Evolutionary conservation across 2,113 vertebrate genomes (phyloP).

Genomic region (Strix uralensis): DNA sequence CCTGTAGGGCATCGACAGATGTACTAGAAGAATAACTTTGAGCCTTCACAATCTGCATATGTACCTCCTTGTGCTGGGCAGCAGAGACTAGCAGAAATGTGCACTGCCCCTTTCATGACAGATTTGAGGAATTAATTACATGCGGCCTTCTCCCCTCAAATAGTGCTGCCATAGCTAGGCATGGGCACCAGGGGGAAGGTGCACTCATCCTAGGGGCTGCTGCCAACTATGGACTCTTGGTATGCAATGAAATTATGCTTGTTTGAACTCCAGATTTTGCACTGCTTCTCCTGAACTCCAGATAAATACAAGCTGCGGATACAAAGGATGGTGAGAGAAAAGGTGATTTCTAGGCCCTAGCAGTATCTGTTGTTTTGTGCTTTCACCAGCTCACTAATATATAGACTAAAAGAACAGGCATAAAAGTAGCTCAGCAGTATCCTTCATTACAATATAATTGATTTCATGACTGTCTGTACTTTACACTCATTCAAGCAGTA

Average conservation of each 20-base stretch:
- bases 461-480: background rate
- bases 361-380: background rate
- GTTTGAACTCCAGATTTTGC: background rate
- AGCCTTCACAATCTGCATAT: background rate
- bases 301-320: background rate
- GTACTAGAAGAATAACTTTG: background rate
- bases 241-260: background rate
- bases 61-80: background rate
- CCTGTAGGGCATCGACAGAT: background rate
- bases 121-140: background rate
- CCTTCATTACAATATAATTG: background rate
- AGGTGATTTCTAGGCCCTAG: background rate
- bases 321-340: background rate
- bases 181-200: background rate
- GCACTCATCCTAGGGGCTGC: background rate
- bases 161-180: background rate
- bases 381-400: background rate
- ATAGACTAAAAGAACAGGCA: background rate
- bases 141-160: background rate
- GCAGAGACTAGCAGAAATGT: background rate
- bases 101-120: fast-evolving
- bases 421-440: background rate
- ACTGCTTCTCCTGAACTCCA: background rate
- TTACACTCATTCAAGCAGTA: background rate
- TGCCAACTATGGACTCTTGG: background rate